Evolutionary conservation across 2,888 invertebrate species (phyloP).

Genomic region (Epirrita christyi): DNA sequence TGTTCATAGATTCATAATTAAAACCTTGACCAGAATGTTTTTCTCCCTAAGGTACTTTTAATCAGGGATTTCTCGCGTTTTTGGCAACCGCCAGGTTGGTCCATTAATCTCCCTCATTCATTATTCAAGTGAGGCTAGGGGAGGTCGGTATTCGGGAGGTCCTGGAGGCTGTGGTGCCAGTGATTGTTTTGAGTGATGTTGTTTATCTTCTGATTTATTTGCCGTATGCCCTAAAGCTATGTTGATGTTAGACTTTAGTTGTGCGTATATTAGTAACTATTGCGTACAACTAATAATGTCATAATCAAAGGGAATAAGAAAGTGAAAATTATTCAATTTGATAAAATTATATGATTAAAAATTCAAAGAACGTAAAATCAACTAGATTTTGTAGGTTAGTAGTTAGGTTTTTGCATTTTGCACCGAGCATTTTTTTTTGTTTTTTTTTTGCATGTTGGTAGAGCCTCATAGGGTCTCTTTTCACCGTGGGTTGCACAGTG

Average conservation of each 20-base stretch:
- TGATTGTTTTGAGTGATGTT: conserved; percentile 22
- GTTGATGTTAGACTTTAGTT: neutral
- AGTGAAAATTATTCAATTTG: no score
- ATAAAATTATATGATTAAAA: no score
- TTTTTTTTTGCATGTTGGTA: no score
- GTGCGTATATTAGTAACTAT: neutral
- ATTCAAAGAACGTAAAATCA: no score
- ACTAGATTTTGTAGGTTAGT: no score
- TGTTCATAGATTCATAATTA: conserved; percentile 21
- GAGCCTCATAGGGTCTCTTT: no score
- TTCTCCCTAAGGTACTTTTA: conserved; percentile 24
- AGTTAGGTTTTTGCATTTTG: no score
- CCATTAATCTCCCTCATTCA: conserved; percentile 38
- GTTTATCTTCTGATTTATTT: conserved; percentile 17
- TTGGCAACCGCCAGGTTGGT: conserved; percentile 30
- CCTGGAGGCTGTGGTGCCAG: conserved; percentile 11
- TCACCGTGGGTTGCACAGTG: no score
- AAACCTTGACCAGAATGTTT: conserved; percentile 15
- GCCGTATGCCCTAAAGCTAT: neutral
- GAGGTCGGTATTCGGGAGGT: conserved; percentile 22
- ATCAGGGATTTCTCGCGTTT: conserved; percentile 32
- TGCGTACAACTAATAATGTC: neutral
- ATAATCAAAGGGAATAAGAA: no score
- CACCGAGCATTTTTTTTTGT: no score
- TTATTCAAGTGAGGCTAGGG: conserved; percentile 36